Evolutionary conservation across 2,797 vertebrate genomes (phyloP).

Genomic region (Microctenopoma stevenorrisi): DNA sequence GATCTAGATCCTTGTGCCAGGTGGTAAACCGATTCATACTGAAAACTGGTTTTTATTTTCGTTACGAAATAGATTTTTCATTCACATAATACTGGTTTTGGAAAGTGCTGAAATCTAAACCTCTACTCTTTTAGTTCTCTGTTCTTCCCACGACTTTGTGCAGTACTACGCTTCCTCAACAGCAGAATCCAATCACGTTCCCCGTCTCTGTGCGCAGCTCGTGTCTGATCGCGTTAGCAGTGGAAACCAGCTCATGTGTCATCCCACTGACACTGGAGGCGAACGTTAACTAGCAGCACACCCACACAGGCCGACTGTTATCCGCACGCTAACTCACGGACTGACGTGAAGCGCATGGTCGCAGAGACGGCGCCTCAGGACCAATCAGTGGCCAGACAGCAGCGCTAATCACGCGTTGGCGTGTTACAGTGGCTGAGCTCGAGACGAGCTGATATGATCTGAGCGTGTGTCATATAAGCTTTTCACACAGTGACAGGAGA

Average conservation of each 20-base stretch:
- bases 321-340: slow-evolving; percentile 7
- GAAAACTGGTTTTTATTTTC: too few relatives aligned
- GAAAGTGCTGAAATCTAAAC: too few relatives aligned
- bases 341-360: slow-evolving; percentile 39
- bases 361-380: slow-evolving; percentile 38
- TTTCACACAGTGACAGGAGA: not conserved
- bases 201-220: not conserved
- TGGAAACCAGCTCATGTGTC: slow-evolving; percentile 19
- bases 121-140: too few relatives aligned
- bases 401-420: slow-evolving; percentile 8
- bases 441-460: slow-evolving; percentile 9
- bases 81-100: too few relatives aligned
- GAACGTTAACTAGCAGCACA: slow-evolving; percentile 10
- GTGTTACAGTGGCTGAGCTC: slow-evolving; percentile 11
- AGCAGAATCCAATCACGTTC: not conserved
- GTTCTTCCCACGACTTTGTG: too few relatives aligned
- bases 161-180: too few relatives aligned
- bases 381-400: slow-evolving; percentile 43
- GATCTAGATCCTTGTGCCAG: too few relatives aligned
- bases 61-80: too few relatives aligned
- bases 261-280: slow-evolving; percentile 28
- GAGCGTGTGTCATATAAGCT: slow-evolving; percentile 4
- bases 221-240: slow-evolving; percentile 8
- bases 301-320: slow-evolving; percentile 17
- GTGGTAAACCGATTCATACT: too few relatives aligned